Evolutionary conservation across 2,113 vertebrate species (phyloP), one percentile per base, ranked within the genome.

Genomic region (Misgurnus mizolepis): DNA sequence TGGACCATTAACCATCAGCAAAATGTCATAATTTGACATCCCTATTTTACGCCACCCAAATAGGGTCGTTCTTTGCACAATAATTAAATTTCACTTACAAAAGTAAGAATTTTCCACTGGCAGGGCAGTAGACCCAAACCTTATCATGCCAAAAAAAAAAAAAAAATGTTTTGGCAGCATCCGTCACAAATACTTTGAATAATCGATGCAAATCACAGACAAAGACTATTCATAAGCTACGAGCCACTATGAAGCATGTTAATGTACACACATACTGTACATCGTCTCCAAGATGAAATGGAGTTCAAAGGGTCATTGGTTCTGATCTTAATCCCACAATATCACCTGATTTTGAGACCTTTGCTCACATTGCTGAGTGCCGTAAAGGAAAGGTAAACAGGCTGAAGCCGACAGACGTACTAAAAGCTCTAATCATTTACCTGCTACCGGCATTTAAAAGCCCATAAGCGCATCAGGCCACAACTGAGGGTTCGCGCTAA

Each of bases 371-470:
- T 67, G 11, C 64, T 34, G 39, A 18, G 58, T 27, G 27, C 49
- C 39, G 34, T 61, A 14, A 62, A 67, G 47, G 49, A 78, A 78
- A 76, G 18, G 67, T 60, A 81, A 79, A 86, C 50, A 79, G 18
- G 41, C 27, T 67, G 40, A 68, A 77, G 39, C 43, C 40, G 17
- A 70, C 66, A 6, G 67, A 70, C 55, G 58, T 14, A 27, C 55
- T 64, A 27, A 76, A 65, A 76, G 62, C 62, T 86, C 83, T 81
- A 82, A 76, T 84, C 85, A 85, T 84, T 82, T 18, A 64, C 76
- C 73, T 80, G 78, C 78, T 80, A 80, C 78, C 5, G 11, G 78
- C 61, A 34, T 65, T 80, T 80, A 73, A 73, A 66, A 73, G 39
- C 78, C 17, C 68, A 80, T 80, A 50, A 65, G 58, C 3, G 3